Base-by-base conservation (phyloP, 2,888 invertebrate genomes). In the Arge pagana region DNA sequence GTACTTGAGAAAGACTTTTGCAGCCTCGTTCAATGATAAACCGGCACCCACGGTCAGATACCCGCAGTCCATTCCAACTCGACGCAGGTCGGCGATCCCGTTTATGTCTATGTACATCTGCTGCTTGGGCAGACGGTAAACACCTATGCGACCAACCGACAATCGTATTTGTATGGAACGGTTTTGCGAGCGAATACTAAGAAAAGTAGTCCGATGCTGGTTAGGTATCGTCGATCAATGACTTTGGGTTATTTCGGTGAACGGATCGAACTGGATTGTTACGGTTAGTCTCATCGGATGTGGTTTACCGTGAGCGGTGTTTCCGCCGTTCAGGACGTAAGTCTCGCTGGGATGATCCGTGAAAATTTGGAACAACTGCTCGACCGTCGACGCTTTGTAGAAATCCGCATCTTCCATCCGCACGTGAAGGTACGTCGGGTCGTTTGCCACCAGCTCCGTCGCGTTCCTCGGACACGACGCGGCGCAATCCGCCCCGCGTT, bases 221-320 rank as follows among this genome's bases (percentile, higher is more conserved):
- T n/a, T n/a, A n/a, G n/a, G n/a, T n/a, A n/a, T n/a, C n/a, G n/a
- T n/a, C n/a, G n/a, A n/a, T n/a, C n/a, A n/a, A n/a, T n/a, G n/a
- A n/a, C n/a, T n/a, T n/a, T n/a, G n/a, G n/a, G n/a, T n/a, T n/a
- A n/a, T n/a, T n/a, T n/a, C n/a, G n/a, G n/a, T n/a, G n/a, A n/a
- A n/a, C n/a, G n/a, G n/a, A n/a, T n/a, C n/a, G n/a, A n/a, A n/a
- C n/a, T n/a, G n/a, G n/a, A n/a, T n/a, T n/a, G n/a, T n/a, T n/a
- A n/a, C n/a, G n/a, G n/a, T n/a, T n/a, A n/a, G n/a, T n/a, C n/a
- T n/a, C n/a, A n/a, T n/a, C n/a, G n/a, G n/a, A n/a, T n/a, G n/a
- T n/a, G n/a, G n/a, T n/a, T 67, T 74, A 87, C 91, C 90, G 75
- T 83, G 84, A 3, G 86, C 88, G 1, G 90, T 90, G 66, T 90